Evolutionary conservation across 2,888 invertebrate species (phyloP).

Genomic region (Linnaemya tessellans): DNA sequence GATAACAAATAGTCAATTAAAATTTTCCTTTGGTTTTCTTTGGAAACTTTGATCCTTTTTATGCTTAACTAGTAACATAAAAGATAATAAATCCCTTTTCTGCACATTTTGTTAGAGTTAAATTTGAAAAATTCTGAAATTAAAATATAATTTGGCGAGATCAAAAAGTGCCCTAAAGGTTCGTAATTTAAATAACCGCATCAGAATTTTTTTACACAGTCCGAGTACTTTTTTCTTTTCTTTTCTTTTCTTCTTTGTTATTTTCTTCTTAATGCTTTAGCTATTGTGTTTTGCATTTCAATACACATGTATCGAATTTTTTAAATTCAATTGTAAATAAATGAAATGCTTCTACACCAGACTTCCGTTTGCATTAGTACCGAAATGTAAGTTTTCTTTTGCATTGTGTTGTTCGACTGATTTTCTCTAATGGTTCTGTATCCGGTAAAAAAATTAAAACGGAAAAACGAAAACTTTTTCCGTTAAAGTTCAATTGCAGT

Average conservation of each 20-base stretch:
- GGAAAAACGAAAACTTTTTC: constrained; percentile 70
- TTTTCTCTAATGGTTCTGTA: constrained; percentile 71
- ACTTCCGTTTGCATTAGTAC: constrained; percentile 67
- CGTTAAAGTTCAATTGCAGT: constrained; percentile 72
- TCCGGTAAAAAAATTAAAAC: constrained; percentile 63
- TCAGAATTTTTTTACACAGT: background rate
- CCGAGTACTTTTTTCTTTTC: background rate
- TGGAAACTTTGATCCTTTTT: constrained; percentile 10
- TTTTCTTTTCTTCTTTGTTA: background rate
- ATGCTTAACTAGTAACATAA: background rate
- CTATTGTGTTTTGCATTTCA: constrained; percentile 17
- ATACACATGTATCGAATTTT: constrained; percentile 36
- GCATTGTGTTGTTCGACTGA: constrained; percentile 66
- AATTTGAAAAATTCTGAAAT: constrained; percentile 57
- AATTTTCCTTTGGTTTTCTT: constrained; percentile 42
- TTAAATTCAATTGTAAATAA: constrained; percentile 62
- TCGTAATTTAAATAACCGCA: background rate
- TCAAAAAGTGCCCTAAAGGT: background rate
- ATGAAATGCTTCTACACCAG: constrained; percentile 63
- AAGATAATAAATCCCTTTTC: constrained; percentile 18
- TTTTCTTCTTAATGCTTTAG: background rate
- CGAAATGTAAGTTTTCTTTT: constrained; percentile 53
- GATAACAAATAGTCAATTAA: constrained; percentile 42
- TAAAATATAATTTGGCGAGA: constrained; percentile 2
- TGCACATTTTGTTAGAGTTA: constrained; percentile 10